Conservation (phyloP, 2,797 vertebrate species). For the Coregonus suidteri region DNA sequence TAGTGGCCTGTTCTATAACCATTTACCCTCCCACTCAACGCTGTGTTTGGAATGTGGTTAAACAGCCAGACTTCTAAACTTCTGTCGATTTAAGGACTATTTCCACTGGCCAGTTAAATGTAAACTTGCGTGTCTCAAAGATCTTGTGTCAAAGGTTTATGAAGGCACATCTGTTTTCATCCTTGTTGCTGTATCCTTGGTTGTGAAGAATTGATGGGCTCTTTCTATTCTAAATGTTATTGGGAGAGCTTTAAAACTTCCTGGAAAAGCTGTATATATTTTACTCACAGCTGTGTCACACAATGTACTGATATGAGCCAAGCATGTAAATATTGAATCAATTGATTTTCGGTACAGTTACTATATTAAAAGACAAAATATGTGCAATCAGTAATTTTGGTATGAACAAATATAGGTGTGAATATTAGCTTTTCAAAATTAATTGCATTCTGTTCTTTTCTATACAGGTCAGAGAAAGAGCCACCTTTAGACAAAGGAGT, state of each 20-base stretch:
- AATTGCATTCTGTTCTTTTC: neutral
- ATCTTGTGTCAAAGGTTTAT: neutral
- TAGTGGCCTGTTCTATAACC: neutral
- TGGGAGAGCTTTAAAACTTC: neutral
- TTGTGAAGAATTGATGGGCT: neutral
- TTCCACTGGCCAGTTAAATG: neutral
- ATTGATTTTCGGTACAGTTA: neutral
- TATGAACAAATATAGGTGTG: neutral
- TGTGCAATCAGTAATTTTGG: neutral
- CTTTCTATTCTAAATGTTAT: neutral
- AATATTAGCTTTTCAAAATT: neutral
- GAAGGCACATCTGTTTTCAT: neutral
- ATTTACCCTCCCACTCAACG: neutral
- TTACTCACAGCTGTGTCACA: neutral
- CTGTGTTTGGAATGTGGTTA: slow-evolving; percentile 38
- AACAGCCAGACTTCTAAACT: slow-evolving; percentile 3
- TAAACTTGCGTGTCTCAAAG: neutral
- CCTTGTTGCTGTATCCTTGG: neutral
- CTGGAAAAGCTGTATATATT: neutral
- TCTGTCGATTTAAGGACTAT: neutral
- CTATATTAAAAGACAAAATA: neutral
- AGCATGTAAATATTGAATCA: neutral
- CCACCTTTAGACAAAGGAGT: slow-evolving; percentile 84
- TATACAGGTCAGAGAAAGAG: slow-evolving; percentile 74
- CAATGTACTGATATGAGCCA: neutral